Conservation (phyloP, 2,113 vertebrate species). For the Gambusia holbrooki region DNA sequence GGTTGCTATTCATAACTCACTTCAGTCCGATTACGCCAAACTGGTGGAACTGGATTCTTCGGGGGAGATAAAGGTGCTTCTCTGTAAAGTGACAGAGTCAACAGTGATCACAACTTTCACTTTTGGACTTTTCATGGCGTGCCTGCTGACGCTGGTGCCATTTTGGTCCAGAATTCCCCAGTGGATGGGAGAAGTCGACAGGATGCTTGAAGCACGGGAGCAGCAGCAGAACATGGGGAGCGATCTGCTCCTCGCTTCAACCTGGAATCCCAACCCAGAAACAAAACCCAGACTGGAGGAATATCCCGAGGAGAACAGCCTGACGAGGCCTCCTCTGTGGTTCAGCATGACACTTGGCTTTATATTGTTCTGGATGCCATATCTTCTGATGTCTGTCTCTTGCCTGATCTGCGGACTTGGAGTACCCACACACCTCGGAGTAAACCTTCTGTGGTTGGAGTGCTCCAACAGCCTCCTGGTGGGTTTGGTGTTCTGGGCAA, state of each 20-base stretch:
- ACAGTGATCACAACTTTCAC: conserved; percentile 25
- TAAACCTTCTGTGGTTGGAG: conserved; percentile 78
- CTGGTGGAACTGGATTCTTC: conserved; percentile 1
- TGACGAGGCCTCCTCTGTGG: conserved; percentile 39
- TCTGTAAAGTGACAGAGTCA: conserved; percentile 66
- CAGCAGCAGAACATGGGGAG: conserved; percentile 15
- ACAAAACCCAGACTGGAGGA: not conserved
- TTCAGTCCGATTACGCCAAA: not conserved
- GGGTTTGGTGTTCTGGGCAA: conserved; percentile 67
- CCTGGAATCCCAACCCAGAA: not conserved
- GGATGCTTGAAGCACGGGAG: conserved; percentile 21
- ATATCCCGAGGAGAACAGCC: not conserved
- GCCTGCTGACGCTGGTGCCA: conserved; percentile 43
- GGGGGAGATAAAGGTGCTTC: not conserved
- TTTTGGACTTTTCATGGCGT: conserved; percentile 7
- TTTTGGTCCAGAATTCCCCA: conserved; percentile 43
- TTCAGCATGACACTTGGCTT: conserved; percentile 69
- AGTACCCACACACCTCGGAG: conserved; percentile 68
- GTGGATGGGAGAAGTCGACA: conserved; percentile 52
- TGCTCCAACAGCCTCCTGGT: conserved; percentile 74
- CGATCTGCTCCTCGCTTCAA: conserved; percentile 33
- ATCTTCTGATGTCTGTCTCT: conserved; percentile 40
- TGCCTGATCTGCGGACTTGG: conserved; percentile 39
- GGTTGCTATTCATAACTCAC: conserved; percentile 38
- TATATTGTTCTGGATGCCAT: conserved; percentile 69